A percentile compares a stretch with the other conserved stretches of the same genome.
phyloP scores from a whole-genome alignment of 1,140 invertebrate genomes.

The Melanaphis sacchari region DNA sequence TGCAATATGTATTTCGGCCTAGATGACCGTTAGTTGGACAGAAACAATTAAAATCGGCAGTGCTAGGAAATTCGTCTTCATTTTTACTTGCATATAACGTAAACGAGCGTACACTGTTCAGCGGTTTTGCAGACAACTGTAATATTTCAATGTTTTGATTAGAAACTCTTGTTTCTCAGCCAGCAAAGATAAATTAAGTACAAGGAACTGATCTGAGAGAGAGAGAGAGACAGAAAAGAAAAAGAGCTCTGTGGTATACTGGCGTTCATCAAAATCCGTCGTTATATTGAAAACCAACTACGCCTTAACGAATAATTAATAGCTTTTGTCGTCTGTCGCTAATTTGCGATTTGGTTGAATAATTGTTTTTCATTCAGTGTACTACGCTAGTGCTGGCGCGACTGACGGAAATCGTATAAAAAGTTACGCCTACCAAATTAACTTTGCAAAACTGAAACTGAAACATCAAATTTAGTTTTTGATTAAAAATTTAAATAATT shows the following conservation, averaged over 20 bases:
- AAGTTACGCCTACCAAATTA: background rate
- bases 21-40: too few species aligned
- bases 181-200: slow-evolving; percentile 28
- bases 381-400: background rate
- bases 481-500: background rate
- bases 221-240: background rate
- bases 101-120: background rate
- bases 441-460: background rate
- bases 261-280: slow-evolving; percentile 34
- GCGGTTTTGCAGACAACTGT: background rate
- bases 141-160: slow-evolving; percentile 47
- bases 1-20: too few species aligned
- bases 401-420: background rate
- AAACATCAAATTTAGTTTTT: background rate
- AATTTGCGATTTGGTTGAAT: slow-evolving; percentile 34
- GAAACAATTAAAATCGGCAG: background rate
- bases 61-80: background rate
- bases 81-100: background rate
- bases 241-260: background rate
- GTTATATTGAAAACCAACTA: slow-evolving; percentile 43
- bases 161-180: background rate
- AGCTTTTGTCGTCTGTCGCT: slow-evolving; percentile 33
- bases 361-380: slow-evolving; percentile 16
- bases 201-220: background rate
- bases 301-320: slow-evolving; percentile 49